Conservation (phyloP, 2,888 invertebrate genomes). For the Heliconius aoede region DNA sequence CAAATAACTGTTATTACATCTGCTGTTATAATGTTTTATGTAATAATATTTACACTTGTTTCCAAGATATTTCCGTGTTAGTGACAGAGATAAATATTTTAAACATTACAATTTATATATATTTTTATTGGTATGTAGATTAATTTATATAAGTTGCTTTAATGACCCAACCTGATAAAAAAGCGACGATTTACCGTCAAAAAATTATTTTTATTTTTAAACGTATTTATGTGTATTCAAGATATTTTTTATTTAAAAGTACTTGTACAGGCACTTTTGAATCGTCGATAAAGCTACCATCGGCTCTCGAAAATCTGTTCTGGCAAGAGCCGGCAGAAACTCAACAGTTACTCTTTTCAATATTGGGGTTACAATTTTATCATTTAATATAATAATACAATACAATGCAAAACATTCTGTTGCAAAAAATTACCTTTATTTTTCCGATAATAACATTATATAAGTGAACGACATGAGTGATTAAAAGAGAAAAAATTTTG, state of each 20-base stretch:
- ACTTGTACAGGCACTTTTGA: too few species aligned
- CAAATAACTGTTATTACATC: constrained; percentile 1
- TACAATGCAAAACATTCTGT: background rate
- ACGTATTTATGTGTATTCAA: too few species aligned
- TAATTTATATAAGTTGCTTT: background rate
- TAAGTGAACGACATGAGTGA: background rate
- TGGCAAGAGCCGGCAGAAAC: too few species aligned
- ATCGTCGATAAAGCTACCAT: too few species aligned
- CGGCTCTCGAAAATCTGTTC: too few species aligned
- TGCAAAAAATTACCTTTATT: background rate
- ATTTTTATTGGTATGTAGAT: background rate
- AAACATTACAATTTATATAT: background rate
- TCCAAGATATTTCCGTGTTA: background rate
- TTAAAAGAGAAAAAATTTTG: background rate
- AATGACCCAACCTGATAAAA: background rate
- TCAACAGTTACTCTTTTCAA: too few species aligned
- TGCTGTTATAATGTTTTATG: background rate
- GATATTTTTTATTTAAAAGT: too few species aligned
- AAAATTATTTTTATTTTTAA: background rate
- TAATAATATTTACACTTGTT: background rate
- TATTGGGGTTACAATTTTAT: too few species aligned
- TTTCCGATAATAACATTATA: background rate
- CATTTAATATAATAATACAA: too few species aligned
- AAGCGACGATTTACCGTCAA: background rate
- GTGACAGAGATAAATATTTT: constrained; percentile 4